Base-by-base conservation (phyloP, 1,140 invertebrate species). In the Trichoplusia ni region DNA sequence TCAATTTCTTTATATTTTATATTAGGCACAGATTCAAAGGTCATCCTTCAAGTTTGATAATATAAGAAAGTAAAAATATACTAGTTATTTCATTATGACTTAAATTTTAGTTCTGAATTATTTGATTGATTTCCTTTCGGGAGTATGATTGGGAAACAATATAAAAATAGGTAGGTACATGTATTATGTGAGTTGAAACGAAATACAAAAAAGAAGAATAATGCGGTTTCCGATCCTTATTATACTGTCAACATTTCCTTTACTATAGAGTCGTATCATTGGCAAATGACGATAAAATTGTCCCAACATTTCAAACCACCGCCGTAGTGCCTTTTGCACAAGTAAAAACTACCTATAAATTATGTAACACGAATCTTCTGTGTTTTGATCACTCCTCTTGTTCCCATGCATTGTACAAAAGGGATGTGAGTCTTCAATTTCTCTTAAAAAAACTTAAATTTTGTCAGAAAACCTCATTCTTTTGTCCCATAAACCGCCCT, bases 381-480 rank as follows among this genome's bases (percentile, higher is more conserved):
- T 89, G 75, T 88, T 90, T 80, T 86, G 85, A 90, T 90, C 87
- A 90, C 85, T 84, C 85, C 80, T 81, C 82, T 81, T 83, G 75
- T 85, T 78, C 79, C 81, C 74, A 64, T 73, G 76, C 81, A 71
- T 77, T 80, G 76, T 73, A 81, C 74, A 83, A 86, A 80, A 51
- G 67, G 61, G 72, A 75, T 71, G 73, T 67, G 63, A 61, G 68
- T 68, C 80, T 75, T 74, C 61, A 74, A 77, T 75, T 78, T 71
- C 71, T 64, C 63, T 74, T 53, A 66, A 84, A 88, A 89, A 90
- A 87, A 81, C 76, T 75, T 73, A 37, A 64, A 37, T 67, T 73
- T 69, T 46, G 71, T 75, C 78, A 73, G 67, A 71, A 71, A 73
- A 72, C 71, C 73, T 73, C 71, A 64, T 73, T 75, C 79, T 79